Evolutionary conservation across 2,113 vertebrate genomes (phyloP).

Genomic region (Grantiella picta): DNA sequence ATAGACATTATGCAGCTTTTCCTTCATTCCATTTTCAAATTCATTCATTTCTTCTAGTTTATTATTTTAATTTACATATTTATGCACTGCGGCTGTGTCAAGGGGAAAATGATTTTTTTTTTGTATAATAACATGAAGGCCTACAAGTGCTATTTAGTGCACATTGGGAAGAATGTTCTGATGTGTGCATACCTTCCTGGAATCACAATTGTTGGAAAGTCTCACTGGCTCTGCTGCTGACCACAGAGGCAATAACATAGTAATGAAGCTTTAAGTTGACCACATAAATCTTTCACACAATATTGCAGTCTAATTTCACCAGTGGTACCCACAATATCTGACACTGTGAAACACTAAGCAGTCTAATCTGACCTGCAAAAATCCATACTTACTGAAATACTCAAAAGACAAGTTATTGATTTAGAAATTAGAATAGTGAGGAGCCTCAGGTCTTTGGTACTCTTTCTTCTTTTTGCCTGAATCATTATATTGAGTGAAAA

Average conservation of each 20-base stretch:
- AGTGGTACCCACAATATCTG: not conserved
- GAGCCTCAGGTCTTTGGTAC: not conserved
- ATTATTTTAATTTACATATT: not conserved
- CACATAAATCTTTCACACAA: not conserved
- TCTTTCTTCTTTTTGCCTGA: not conserved
- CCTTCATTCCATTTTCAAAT: not conserved
- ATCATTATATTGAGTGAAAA: not conserved
- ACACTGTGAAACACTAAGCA: not conserved
- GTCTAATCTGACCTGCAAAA: not conserved
- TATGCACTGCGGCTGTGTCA: not conserved
- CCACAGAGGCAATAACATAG: not conserved
- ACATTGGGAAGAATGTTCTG: not conserved
- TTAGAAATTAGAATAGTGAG: not conserved
- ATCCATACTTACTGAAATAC: not conserved
- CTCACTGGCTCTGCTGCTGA: not conserved
- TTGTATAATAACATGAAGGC: not conserved
- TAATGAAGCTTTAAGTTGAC: not conserved
- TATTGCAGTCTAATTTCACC: not conserved
- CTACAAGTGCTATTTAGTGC: not conserved
- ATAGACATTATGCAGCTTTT: not conserved
- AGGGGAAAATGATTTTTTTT: not conserved
- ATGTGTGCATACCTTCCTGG: not conserved
- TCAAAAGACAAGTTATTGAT: not conserved
- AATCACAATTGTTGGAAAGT: not conserved
- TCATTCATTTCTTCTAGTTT: not conserved